These are phyloP conservation scores for Delia radicum DNA, from an alignment of 1,140 invertebrate genomes.

Conservation along the genomic window DNA sequence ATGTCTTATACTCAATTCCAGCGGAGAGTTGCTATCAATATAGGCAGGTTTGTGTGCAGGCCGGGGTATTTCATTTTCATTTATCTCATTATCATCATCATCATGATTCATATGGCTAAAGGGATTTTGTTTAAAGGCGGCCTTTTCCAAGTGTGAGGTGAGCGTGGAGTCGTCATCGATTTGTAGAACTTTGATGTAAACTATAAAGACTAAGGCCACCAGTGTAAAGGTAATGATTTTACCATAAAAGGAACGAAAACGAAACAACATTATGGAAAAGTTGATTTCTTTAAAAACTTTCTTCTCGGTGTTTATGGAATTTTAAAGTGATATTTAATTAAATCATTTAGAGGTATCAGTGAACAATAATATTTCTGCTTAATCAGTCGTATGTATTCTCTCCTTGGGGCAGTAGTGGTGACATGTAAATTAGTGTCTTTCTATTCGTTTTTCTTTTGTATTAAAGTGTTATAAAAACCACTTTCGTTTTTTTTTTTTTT, in stretches of 20 bases:
- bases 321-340: neutral
- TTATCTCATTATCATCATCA: neutral
- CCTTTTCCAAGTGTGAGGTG: slow-evolving; percentile 26
- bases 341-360: neutral
- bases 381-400: neutral
- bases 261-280: slow-evolving; percentile 42
- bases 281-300: neutral
- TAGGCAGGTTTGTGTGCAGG: slow-evolving; percentile 15
- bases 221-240: slow-evolving; percentile 50
- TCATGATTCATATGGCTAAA: neutral
- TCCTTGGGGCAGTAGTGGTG: neutral
- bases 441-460: neutral
- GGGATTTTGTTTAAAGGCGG: neutral
- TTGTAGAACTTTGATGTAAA: slow-evolving; percentile 48
- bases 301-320: neutral
- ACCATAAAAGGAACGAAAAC: slow-evolving; percentile 53
- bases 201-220: slow-evolving; percentile 48
- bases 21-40: slow-evolving; percentile 33
- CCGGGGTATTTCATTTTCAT: slow-evolving; percentile 18
- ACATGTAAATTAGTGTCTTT: neutral
- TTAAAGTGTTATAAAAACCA: neutral
- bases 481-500: neutral
- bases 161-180: slow-evolving; percentile 10
- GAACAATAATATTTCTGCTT: neutral
- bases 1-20: slow-evolving; percentile 50